Base-by-base conservation (phyloP, 2,797 vertebrate species). In the Champsocephalus gunnari region DNA sequence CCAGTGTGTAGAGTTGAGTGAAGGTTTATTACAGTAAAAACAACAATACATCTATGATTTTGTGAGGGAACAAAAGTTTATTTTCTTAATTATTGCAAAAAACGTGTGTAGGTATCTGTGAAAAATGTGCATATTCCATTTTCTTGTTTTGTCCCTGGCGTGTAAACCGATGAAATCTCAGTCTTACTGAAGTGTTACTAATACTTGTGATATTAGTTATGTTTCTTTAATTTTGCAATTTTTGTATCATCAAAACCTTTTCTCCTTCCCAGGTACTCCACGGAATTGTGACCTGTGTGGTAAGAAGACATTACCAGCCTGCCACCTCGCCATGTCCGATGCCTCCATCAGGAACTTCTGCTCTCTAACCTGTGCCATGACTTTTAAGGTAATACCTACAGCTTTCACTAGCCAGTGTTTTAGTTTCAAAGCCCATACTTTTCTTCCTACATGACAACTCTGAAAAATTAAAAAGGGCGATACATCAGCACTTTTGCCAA, bases 291-390 rank as follows among this genome's bases (percentile, higher is more conserved):
- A 96, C 90, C 94, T 94, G 88, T 99, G 98, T 90, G 95, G 95
- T 84, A 93, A 92, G 65, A 91, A 86, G 50, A 90, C 93, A 48
- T 87, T 95, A n/a, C 97, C 97, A 69, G 96, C 97, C 87, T 98
- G 97, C 88, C 97, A 99, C 89, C 93, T 99, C 76, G 95, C 97
- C 88, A 96, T 98, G 97, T 96, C 96, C 9, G 97, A 98, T 51
- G 92, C 95, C 70, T 96, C 96, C 89, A 96, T 98, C 79, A 96
- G 95, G 75, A 98, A 96, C 90, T 98, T 99, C 89, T 99, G 98
- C 94, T 94, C 92, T 88, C 96, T 97, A 71, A 94, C 79, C 19
- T 99, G 98, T 61, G 96, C 98, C 38, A 89, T 95, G 73, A 88
- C 93, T 57, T 98, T 97, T 86, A 97, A 97, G 97, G 98, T 98